These are phyloP conservation scores for Cricetomys ansorgei DNA, from an alignment of 2,113 vertebrate genomes.

Conservation along the genomic window DNA sequence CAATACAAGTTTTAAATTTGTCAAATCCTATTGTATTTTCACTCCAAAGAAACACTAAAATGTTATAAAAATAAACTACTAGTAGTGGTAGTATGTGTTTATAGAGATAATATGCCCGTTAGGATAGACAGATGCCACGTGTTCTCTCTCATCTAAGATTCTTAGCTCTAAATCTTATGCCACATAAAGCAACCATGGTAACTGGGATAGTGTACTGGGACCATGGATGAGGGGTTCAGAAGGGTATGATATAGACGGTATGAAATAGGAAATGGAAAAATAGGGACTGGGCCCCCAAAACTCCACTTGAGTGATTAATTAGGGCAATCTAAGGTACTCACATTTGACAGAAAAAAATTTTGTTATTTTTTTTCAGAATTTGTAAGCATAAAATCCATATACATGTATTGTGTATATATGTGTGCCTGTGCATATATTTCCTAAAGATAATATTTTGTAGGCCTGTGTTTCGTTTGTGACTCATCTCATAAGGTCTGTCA, in stretches of 20 bases:
- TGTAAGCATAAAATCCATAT: too few species aligned
- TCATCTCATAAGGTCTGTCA: too few species aligned
- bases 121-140: not conserved
- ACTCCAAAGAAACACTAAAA: not conserved
- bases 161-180: not conserved
- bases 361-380: too few species aligned
- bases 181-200: too few species aligned
- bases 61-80: not conserved
- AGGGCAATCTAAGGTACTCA: not conserved
- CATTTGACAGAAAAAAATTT: too few species aligned
- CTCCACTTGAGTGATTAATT: not conserved
- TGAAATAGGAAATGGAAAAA: not conserved
- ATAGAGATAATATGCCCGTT: not conserved
- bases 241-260: too few species aligned
- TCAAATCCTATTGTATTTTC: slow-evolving; percentile 4
- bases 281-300: not conserved
- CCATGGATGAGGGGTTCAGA: not conserved
- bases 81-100: not conserved
- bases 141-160: not conserved
- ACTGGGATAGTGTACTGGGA: too few species aligned
- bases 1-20: too few species aligned
- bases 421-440: too few species aligned
- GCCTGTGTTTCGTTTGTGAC: too few species aligned
- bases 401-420: too few species aligned
- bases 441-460: too few species aligned